Evolutionary conservation across 1,140 invertebrate genomes (phyloP), one percentile per base, ranked within the genome.

Genomic region (Heliconius congener): DNA sequence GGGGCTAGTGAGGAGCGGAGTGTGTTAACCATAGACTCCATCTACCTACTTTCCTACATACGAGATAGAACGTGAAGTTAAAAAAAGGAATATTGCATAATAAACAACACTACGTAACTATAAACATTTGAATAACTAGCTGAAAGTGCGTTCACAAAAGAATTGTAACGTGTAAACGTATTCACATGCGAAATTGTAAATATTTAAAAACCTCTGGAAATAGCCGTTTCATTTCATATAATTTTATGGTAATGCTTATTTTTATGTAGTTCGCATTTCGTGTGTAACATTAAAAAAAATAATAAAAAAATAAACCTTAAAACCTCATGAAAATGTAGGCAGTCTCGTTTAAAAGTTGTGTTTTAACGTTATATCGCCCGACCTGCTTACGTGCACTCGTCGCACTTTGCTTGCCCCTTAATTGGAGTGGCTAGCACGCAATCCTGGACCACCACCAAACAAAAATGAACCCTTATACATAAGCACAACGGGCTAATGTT

Each of bases 331-430:
- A 82, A 82, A 55, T 77, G 55, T 80, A 80, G 80, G 78, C 80
- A 85, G 84, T 80, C 84, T 87, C 84, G 83, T 88, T 88, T 88
- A 83, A 89, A 89, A 91, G 82, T 87, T 83, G 79, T 87, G 82
- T 86, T 85, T 86, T 90, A 87, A 60, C 75, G 71, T 91, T 86
- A 91, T 91, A 89, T 88, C 85, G 88, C 82, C 55, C 82, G 85
- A 85, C 87, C 86, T 91, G 88, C 89, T 90, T 88, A 88, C 85
- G 86, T 89, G 88, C 84, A 88, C 86, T 89, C 84, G 85, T 87
- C 84, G 86, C 85, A 87, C 87, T 89, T 88, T 87, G 83, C 87
- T 86, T 86, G 84, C 86, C 88, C 84, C 90, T 91, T 92, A 90
- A 92, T 92, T 90, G 88, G 86, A 88, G 88, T 82, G 85, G 84